Base-by-base conservation (phyloP, 2,888 invertebrate species). In the Saturnia pavonia region DNA sequence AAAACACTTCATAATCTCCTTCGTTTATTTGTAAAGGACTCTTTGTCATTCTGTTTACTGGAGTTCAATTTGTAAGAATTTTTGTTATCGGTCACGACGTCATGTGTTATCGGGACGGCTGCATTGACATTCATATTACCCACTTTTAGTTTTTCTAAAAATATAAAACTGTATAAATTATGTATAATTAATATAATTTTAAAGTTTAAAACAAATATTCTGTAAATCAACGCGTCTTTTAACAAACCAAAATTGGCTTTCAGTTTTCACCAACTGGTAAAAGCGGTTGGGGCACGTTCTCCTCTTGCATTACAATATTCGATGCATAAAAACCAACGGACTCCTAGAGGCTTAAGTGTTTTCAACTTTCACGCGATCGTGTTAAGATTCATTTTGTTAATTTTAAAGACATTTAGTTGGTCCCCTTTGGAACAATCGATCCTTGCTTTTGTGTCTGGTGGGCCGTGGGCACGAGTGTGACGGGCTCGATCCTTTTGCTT, bases 281-380 rank as follows among this genome's bases (percentile, higher is more conserved):
- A 89, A 90, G 92, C 88, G 88, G 92, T 92, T 86, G 82, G 90
- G 89, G 89, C 92, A 91, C 91, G 92, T 91, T 92, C 91, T 92
- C 88, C 82, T 85, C 86, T 89, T 90, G 90, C 89, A 86, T 88
- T 88, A 85, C 85, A 79, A 74, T 75, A 75, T 72, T 76, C 74
- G 75, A 73, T 75, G 65, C 74, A 85, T 80, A 91, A 90, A 85
- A 85, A 81, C 78, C 82, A 85, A 88, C 80, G 76, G 81, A 80
- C 78, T 71, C 74, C 72, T 67, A 75, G 69, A 74, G 72, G 67
- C 77, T 73, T 75, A 74, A 75, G 76, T 72, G 82, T 82, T 88
- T 74, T 88, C 81, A 81, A 82, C 92, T 89, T 85, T 89, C 79
- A 76, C 74, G 40, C 79, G 70, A 80, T 80, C 74, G 75, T 22